phyloP scores from a whole-genome alignment of 2,113 vertebrate species.

The Emydura subglobosa region DNA sequence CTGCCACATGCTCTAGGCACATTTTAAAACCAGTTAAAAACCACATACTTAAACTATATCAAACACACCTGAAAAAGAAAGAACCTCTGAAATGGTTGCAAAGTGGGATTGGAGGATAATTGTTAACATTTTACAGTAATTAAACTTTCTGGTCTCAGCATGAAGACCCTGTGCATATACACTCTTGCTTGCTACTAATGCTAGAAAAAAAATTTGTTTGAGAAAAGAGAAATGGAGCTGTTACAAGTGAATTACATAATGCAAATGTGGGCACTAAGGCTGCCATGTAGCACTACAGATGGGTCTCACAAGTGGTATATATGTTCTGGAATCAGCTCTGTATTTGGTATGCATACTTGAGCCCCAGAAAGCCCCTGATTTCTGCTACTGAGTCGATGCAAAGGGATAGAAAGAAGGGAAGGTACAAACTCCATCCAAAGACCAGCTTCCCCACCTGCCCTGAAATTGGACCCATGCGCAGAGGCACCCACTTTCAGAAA shows the following conservation, averaged over 20 bases:
- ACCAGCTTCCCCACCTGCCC: background rate
- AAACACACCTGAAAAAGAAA: background rate
- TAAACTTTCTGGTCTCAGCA: background rate
- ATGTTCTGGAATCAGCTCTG: background rate
- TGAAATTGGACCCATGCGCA: background rate
- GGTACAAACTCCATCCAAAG: background rate
- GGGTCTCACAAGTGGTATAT: background rate
- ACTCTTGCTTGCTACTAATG: background rate
- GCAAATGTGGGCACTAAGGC: background rate
- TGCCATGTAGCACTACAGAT: background rate
- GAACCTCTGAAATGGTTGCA: background rate
- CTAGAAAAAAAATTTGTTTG: background rate
- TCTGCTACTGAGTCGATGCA: background rate
- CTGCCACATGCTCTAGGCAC: background rate
- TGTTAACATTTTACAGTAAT: background rate
- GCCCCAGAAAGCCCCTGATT: too few relatives aligned
- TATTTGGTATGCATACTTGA: background rate
- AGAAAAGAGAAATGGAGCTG: background rate
- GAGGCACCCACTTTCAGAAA: background rate
- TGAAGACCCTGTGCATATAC: background rate
- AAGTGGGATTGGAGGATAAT: background rate
- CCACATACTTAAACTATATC: background rate
- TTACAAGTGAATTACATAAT: background rate
- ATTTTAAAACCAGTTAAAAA: background rate
- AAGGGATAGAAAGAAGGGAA: background rate